Evolutionary conservation across 2,888 invertebrate genomes (phyloP).

Genomic region (Microctonus hyperodae): DNA sequence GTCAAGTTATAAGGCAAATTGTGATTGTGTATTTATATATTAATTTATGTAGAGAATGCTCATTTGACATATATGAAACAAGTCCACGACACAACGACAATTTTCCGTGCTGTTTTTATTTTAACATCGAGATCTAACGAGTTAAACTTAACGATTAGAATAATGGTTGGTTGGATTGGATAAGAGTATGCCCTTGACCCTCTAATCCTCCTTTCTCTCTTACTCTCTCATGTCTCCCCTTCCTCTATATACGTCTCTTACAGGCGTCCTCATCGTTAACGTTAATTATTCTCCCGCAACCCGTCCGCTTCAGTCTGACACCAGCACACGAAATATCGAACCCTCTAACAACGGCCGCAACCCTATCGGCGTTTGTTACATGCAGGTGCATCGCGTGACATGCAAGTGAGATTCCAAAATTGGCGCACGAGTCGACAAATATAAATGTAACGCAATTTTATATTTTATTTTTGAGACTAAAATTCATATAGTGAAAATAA

Average conservation of each 20-base stretch:
- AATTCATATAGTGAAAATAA: not conserved
- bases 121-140: constrained; percentile 33
- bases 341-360: constrained; percentile 18
- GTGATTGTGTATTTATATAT: not conserved
- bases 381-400: constrained; percentile 35
- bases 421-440: constrained; percentile 10
- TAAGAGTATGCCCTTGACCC: constrained; percentile 36
- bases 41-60: not conserved
- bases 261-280: constrained; percentile 21
- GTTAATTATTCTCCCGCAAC: constrained; percentile 35
- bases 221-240: no score
- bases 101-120: constrained; percentile 21
- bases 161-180: constrained; percentile 30
- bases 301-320: constrained; percentile 16
- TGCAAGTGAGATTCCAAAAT: constrained; percentile 29
- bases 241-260: constrained; percentile 7
- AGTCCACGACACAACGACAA: not conserved
- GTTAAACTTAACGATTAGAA: constrained; percentile 35
- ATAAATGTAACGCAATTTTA: constrained; percentile 11
- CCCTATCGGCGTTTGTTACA: constrained; percentile 32
- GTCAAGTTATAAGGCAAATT: constrained; percentile 11
- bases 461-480: not conserved
- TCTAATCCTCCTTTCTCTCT: constrained; percentile 6
- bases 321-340: constrained; percentile 23
- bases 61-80: not conserved